Conservation (phyloP, 2,888 invertebrate genomes). For the Cremastinae sp. region DNA sequence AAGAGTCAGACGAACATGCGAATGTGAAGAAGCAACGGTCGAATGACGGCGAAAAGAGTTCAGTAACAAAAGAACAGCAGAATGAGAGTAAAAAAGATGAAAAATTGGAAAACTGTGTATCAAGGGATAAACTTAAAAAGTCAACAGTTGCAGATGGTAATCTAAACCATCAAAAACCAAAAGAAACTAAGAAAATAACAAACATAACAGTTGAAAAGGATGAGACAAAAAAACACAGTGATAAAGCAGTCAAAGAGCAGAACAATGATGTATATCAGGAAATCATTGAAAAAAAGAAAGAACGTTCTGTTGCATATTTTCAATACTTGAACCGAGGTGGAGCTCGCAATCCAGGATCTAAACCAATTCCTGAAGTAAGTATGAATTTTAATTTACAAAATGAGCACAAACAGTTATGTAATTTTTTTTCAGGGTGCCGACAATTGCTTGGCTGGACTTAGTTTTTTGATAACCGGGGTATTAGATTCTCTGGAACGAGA, state of each 20-base stretch:
- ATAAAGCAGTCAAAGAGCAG: slow-evolving; percentile 54
- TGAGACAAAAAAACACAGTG: slow-evolving; percentile 32
- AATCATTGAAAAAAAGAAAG: slow-evolving; percentile 85
- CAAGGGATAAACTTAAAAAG: slow-evolving; percentile 36
- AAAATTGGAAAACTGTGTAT: too few relatives aligned
- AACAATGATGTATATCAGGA: slow-evolving; percentile 84
- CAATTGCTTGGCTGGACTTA: slow-evolving; percentile 86
- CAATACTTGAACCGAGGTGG: slow-evolving; percentile 89
- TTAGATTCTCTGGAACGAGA: slow-evolving; percentile 93
- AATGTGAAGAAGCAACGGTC: slow-evolving; percentile 45
- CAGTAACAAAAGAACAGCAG: slow-evolving; percentile 43
- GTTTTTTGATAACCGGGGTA: slow-evolving; percentile 92
- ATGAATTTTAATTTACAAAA: not conserved
- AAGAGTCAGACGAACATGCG: slow-evolving; percentile 31
- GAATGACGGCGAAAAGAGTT: slow-evolving; percentile 58
- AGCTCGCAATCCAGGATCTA: slow-evolving; percentile 91
- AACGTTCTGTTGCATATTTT: slow-evolving; percentile 86
- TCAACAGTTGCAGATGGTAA: not conserved
- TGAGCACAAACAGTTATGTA: not conserved
- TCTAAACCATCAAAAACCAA: slow-evolving; percentile 12
- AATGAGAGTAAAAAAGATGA: slow-evolving; percentile 30
- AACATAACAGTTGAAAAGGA: slow-evolving; percentile 61
- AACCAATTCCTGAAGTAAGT: slow-evolving; percentile 89
- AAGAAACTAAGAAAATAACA: slow-evolving; percentile 35
- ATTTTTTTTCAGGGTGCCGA: slow-evolving; percentile 84